Evolutionary conservation across 2,797 vertebrate genomes (phyloP), one percentile per base, ranked within the genome.

Genomic region (Linurgus olivaceus): DNA sequence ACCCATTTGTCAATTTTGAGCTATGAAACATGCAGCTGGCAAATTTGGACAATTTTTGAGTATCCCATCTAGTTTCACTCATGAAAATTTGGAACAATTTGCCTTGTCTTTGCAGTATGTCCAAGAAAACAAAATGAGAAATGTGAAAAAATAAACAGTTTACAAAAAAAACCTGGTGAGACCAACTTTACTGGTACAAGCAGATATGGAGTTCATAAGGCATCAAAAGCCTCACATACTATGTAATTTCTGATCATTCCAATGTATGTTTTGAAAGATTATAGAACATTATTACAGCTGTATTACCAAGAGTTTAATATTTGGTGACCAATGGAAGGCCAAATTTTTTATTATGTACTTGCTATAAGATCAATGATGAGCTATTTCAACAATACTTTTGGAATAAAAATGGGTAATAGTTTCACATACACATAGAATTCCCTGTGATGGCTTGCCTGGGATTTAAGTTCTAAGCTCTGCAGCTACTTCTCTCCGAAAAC

Each of bases 71-170:
- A 94, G 59, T 40, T 94, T 94, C 48, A 83, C 94, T 96, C 57
- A 57, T 88, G 44, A 70, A 86, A 91, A 47, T 95, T 93, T 86
- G 91, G 61, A 92, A 93, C 54, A 19, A 55, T 91, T 94, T 88
- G 37, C 61, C 66, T 81, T 83, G 28, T 85, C 35, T 92, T 76
- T 83, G 63, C 24, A n/a, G 10, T 84, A 52, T 59, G 40, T 38
- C 33, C 62, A 89, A 83, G 33, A 86, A 76, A 61, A 38, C 66
- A n/a, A 85, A 75, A 28, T 24, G 59, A 59, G 28, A 59, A 38
- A 47, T 29, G 11, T 54, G 29, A 17, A 68, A 37, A 68, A 95
- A 58, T 51, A 77, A 72, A 25, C 21, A 57, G 13, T 78, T 94
- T 81, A 47, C 7, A 71, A 94, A 95, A 96, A 62, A 55, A 58